Evolutionary conservation across 2,797 vertebrate genomes (phyloP).

Genomic region (Sebastes oblongus): DNA sequence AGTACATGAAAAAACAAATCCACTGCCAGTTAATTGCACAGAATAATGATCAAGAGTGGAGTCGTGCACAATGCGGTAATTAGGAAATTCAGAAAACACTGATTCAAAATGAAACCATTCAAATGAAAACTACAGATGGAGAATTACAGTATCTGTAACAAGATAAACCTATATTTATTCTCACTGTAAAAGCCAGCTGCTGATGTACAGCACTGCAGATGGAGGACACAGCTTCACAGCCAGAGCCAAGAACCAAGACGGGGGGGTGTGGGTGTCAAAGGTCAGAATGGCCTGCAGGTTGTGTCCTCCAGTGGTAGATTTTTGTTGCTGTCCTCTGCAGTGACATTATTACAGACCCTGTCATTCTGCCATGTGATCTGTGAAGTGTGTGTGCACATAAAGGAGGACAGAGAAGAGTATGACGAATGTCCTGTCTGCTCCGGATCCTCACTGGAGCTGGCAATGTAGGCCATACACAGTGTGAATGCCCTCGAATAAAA

Average conservation of each 20-base stretch:
- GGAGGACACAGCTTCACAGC: slow-evolving; percentile 35
- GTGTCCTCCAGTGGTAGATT: slow-evolving; percentile 35
- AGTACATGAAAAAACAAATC: neutral
- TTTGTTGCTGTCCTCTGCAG: slow-evolving; percentile 44
- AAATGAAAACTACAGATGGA: slow-evolving; percentile 1
- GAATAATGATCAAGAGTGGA: slow-evolving; percentile 10
- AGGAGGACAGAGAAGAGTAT: slow-evolving; percentile 60
- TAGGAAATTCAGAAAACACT: neutral
- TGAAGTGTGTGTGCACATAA: slow-evolving; percentile 53
- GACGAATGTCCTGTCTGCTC: slow-evolving; percentile 67
- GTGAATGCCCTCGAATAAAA: slow-evolving; percentile 30
- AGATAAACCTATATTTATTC: neutral
- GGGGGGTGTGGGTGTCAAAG: neutral
- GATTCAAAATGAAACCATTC: neutral
- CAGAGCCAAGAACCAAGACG: slow-evolving; percentile 28
- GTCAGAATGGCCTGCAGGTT: slow-evolving; percentile 41
- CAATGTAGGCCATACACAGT: slow-evolving; percentile 55
- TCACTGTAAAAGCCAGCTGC: neutral
- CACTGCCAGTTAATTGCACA: slow-evolving; percentile 1
- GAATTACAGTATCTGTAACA: neutral
- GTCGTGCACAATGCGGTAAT: neutral
- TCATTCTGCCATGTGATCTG: slow-evolving; percentile 51
- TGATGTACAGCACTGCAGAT: slow-evolving; percentile 6
- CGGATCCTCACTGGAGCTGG: slow-evolving; percentile 49
- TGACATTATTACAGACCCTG: slow-evolving; percentile 51